phyloP scores from a whole-genome alignment of 2,797 vertebrate species.

The Falco cherrug region DNA sequence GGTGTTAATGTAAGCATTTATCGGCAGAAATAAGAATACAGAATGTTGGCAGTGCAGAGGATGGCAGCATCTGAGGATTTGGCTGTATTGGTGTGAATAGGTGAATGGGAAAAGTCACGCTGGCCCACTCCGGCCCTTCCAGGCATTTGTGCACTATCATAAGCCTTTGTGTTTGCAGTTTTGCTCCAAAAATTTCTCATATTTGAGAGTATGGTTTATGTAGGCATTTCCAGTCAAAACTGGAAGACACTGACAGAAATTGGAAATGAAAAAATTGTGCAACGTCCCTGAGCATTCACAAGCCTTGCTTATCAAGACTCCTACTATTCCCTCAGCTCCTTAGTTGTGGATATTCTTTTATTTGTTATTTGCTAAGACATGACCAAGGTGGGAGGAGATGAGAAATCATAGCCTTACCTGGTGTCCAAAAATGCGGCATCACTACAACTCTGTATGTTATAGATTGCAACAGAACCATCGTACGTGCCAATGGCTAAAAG shows the following conservation, averaged over 20 bases:
- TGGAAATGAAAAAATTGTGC: neutral
- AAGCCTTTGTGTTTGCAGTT: neutral
- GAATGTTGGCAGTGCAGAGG: too few relatives aligned
- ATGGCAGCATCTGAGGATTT: neutral
- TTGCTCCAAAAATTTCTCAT: neutral
- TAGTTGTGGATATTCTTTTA: neutral
- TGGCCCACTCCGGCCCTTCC: neutral
- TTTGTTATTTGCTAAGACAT: neutral
- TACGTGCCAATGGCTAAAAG: conserved; percentile 86
- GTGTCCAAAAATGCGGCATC: conserved; percentile 73
- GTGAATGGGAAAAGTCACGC: neutral
- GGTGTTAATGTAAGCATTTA: neutral
- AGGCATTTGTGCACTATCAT: neutral
- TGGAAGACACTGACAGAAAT: neutral
- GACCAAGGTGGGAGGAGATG: neutral
- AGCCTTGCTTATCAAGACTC: neutral
- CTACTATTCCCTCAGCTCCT: neutral
- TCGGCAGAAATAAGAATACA: neutral
- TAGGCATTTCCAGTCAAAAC: neutral
- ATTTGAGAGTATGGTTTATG: neutral
- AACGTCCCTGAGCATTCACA: neutral
- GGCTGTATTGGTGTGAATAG: neutral
- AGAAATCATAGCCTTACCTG: conserved; percentile 71
- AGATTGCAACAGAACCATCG: conserved; percentile 80
- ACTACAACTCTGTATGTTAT: conserved; percentile 71